Conservation (phyloP, 2,888 invertebrate species). For the Morinoia aosen region DNA sequence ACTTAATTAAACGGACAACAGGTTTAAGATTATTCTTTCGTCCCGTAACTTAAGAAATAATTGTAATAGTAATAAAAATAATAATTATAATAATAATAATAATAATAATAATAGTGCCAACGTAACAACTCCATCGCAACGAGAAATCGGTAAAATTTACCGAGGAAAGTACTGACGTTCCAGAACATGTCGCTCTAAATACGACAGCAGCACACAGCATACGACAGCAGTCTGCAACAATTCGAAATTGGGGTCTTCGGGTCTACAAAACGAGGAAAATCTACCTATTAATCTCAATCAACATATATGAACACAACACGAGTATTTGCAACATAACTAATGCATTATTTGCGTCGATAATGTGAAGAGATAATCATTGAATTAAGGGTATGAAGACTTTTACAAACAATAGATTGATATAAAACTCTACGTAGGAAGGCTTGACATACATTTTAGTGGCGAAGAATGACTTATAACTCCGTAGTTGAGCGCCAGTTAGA, state of each 20-base stretch:
- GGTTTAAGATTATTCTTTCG: neutral
- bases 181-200: neutral
- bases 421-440: neutral
- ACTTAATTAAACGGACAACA: neutral
- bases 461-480: neutral
- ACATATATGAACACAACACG: neutral
- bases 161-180: neutral
- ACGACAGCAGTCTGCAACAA: neutral
- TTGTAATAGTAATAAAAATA: neutral
- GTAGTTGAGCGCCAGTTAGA: neutral
- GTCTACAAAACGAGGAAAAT: neutral
- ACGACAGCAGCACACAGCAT: neutral
- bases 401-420: neutral
- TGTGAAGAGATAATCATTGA: neutral
- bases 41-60: neutral
- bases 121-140: conserved; percentile 9
- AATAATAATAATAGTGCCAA: neutral
- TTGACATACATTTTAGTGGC: neutral
- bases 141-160: neutral
- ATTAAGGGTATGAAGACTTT: neutral
- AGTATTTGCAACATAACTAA: neutral
- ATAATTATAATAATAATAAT: neutral
- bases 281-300: neutral
- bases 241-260: neutral
- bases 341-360: neutral